Conservation (phyloP, 2,888 invertebrate genomes). For the Didymodactylos carnosus region DNA sequence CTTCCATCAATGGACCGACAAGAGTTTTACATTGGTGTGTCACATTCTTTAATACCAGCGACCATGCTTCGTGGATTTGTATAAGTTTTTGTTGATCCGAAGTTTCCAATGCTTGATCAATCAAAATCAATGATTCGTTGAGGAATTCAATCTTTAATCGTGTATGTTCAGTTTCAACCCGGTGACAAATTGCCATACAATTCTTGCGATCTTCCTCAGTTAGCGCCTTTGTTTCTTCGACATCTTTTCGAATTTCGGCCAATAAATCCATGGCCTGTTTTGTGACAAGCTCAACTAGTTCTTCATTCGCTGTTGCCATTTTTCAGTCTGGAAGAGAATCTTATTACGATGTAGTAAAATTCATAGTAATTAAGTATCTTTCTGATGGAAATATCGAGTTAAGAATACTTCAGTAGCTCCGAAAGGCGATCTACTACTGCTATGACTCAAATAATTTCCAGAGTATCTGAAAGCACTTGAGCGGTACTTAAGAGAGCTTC, state of each 20-base stretch:
- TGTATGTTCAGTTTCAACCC: neutral
- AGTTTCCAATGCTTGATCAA: neutral
- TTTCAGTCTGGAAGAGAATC: no score
- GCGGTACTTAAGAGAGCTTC: no score
- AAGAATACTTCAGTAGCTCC: no score
- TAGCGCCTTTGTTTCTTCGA: neutral
- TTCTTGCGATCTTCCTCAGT: neutral
- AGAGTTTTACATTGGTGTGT: neutral
- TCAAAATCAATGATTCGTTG: neutral
- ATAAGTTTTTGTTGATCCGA: neutral
- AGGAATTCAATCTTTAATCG: neutral
- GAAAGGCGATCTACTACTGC: no score
- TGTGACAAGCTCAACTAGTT: no score
- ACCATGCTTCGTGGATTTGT: neutral
- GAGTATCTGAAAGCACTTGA: no score
- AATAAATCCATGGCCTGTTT: no score
- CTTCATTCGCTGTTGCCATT: no score
- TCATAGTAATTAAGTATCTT: no score
- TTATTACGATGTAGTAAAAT: no score
- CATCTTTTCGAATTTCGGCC: neutral
- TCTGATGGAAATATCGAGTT: no score
- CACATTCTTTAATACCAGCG: neutral
- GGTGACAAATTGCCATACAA: neutral
- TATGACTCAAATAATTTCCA: no score
- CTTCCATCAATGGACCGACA: neutral